Evolutionary conservation across 2,888 invertebrate genomes (phyloP).

Genomic region (Rhamnusium bicolor): DNA sequence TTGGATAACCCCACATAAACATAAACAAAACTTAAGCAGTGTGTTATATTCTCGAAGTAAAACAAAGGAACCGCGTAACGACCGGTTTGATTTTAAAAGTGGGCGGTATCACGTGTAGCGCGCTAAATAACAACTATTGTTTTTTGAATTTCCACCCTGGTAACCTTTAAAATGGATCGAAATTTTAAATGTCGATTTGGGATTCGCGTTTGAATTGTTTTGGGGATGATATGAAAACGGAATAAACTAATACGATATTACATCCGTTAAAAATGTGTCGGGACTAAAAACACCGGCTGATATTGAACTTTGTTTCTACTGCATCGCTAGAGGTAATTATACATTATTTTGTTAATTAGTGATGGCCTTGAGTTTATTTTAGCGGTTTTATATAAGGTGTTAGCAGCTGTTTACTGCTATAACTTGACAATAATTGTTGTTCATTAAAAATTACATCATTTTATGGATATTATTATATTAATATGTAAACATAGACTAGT

Average conservation of each 20-base stretch:
- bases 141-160: not conserved
- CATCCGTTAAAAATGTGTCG: not conserved
- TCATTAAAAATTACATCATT: not conserved
- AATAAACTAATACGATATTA: not conserved
- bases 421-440: not conserved
- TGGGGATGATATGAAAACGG: not conserved
- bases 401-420: not conserved
- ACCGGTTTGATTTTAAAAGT: not conserved
- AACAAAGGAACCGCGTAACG: not conserved
- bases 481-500: not conserved
- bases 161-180: not conserved
- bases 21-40: constrained; percentile 14
- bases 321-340: constrained; percentile 18
- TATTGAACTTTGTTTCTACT: constrained; percentile 16
- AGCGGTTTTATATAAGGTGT: not conserved
- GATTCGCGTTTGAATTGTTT: not conserved
- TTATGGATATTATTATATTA: not conserved
- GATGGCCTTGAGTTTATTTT: constrained; percentile 8
- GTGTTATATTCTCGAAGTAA: not conserved
- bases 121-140: not conserved
- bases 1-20: constrained; percentile 1
- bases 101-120: not conserved
- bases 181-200: not conserved
- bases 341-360: constrained; percentile 3
- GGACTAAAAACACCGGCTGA: not conserved